Evolutionary conservation across 2,113 vertebrate species (phyloP).

Genomic region (Phrynosoma platyrhinos): DNA sequence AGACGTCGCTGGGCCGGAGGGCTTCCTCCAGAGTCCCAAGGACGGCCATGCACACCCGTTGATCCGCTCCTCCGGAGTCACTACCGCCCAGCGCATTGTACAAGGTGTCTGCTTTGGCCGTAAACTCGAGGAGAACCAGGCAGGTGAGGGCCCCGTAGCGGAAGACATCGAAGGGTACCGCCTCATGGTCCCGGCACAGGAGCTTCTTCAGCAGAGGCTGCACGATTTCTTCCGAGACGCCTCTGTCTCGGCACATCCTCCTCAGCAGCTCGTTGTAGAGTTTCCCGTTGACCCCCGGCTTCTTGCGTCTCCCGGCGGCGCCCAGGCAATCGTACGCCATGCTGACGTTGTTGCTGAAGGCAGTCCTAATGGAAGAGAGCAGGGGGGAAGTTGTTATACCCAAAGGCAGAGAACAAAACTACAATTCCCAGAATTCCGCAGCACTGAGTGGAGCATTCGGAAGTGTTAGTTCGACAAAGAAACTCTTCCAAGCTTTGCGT

Average conservation of each 20-base stretch:
- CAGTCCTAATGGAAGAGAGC: constrained; percentile 69
- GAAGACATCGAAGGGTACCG: constrained; percentile 90
- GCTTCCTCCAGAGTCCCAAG: constrained; percentile 88
- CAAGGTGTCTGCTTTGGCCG: constrained; percentile 83
- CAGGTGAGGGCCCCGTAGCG: constrained; percentile 90
- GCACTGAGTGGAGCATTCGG: no score
- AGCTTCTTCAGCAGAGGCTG: constrained; percentile 84
- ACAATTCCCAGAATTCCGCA: no score
- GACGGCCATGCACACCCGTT: constrained; percentile 83
- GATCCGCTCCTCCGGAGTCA: constrained; percentile 61
- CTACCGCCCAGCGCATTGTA: constrained; percentile 80
- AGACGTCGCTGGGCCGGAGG: constrained; percentile 73
- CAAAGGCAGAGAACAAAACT: no score
- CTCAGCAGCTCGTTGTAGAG: constrained; percentile 87
- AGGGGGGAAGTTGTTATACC: no score
- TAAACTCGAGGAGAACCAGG: constrained; percentile 90
- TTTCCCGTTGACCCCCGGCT: constrained; percentile 83
- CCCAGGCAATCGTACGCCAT: constrained; percentile 86
- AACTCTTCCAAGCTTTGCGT: no score
- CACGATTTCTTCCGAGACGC: constrained; percentile 79
- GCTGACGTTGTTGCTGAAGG: constrained; percentile 84
- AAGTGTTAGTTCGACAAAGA: no score
- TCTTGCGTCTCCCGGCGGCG: constrained; percentile 69
- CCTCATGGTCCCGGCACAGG: constrained; percentile 91
- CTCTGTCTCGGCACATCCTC: constrained; percentile 85